A percentile compares a stretch with the other conserved stretches of the same genome.
Conservation (phyloP, 2,113 vertebrate species). For the Bubo scandiacus region DNA sequence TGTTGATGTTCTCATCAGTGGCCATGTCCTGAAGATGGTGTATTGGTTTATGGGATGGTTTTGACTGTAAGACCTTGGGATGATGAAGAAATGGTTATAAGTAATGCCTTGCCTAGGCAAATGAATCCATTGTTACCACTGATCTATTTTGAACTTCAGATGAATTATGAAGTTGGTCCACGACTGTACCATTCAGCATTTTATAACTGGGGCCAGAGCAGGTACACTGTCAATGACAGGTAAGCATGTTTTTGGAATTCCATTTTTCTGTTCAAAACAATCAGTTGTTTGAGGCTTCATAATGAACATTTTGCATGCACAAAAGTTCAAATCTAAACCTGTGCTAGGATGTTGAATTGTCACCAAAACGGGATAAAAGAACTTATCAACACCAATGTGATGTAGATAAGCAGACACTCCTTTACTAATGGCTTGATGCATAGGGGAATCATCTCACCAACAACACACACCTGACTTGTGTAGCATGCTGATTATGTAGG, state of each 20-base stretch:
- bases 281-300: background rate
- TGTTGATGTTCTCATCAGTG: conserved; percentile 60
- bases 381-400: too few relatives aligned
- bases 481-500: too few relatives aligned
- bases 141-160: conserved; percentile 80
- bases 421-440: too few relatives aligned
- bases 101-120: conserved; percentile 73
- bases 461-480: too few relatives aligned
- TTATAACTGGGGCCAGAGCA: conserved; percentile 80
- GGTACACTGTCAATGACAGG: conserved; percentile 82
- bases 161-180: conserved; percentile 70
- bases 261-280: background rate
- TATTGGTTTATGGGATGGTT: conserved; percentile 82
- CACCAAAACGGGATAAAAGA: too few relatives aligned
- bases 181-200: conserved; percentile 77
- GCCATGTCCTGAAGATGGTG: conserved; percentile 72
- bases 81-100: conserved; percentile 73
- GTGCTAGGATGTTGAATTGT: background rate
- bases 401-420: too few relatives aligned
- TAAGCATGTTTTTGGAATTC: background rate
- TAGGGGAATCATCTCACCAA: too few relatives aligned
- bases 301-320: background rate
- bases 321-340: background rate
- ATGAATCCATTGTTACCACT: conserved; percentile 79
- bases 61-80: conserved; percentile 83